phyloP scores from a whole-genome alignment of 2,113 vertebrate genomes.

The crab-eating macaque (Macaca fascicularis) region DNA sequence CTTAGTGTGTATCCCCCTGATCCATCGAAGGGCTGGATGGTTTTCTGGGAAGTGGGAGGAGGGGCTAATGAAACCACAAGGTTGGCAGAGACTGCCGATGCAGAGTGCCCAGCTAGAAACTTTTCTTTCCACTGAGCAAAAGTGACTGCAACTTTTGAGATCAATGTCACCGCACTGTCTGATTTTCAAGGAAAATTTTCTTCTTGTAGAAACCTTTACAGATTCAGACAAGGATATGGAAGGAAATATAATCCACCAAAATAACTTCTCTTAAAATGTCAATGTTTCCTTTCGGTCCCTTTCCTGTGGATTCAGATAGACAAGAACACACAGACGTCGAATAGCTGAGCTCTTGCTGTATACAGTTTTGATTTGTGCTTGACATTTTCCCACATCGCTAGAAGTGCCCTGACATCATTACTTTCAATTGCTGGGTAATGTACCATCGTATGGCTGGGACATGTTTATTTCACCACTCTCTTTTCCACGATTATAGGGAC shows the following conservation, averaged over 20 bases:
- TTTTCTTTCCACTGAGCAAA: neutral
- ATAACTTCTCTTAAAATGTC: accelerated
- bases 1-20: neutral
- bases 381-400: neutral
- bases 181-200: neutral
- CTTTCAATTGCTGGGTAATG: neutral
- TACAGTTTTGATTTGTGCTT: no score
- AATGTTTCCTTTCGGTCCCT: accelerated
- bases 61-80: slow-evolving; percentile 57
- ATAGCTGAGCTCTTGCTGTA: accelerated
- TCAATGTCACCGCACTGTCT: neutral
- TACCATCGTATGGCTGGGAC: accelerated
- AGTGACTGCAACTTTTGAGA: neutral
- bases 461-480: neutral
- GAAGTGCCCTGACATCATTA: accelerated
- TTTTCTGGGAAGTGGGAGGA: slow-evolving; percentile 65
- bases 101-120: neutral
- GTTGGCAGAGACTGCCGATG: neutral
- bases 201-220: neutral
- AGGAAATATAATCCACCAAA: neutral
- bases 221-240: accelerated
- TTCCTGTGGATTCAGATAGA: neutral
- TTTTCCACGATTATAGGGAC: neutral
- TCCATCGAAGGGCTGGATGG: neutral
- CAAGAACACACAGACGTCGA: accelerated